These are phyloP conservation scores for Carollia perspicillata DNA, from an alignment of 2,113 vertebrate species.

Conservation along the genomic window DNA sequence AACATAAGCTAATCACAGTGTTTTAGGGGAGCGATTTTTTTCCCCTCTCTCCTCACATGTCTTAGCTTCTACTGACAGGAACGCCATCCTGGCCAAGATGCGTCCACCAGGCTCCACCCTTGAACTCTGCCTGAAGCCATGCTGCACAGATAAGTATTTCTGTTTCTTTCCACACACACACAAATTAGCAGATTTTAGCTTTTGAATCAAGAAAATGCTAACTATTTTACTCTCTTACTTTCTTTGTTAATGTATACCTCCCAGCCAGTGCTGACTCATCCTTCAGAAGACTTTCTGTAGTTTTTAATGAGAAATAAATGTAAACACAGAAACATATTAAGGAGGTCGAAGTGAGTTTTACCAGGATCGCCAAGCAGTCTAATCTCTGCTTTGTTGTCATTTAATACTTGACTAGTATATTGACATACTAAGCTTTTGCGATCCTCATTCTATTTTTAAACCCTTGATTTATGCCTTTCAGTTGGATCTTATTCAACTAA, in stretches of 20 bases:
- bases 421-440: slow-evolving; percentile 37
- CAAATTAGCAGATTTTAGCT: neutral
- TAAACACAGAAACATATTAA: no score
- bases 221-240: neutral
- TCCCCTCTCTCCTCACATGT: neutral
- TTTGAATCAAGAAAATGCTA: neutral
- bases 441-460: slow-evolving; percentile 41
- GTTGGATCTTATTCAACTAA: slow-evolving; percentile 61
- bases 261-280: no score
- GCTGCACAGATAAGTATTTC: neutral
- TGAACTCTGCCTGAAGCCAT: neutral
- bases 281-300: neutral
- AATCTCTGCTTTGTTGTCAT: neutral
- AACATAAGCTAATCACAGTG: neutral
- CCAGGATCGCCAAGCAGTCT: neutral
- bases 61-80: neutral
- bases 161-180: neutral
- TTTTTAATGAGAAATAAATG: neutral
- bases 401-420: neutral
- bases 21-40: no score
- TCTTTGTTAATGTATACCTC: neutral
- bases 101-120: neutral
- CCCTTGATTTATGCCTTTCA: slow-evolving; percentile 49
- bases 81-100: neutral
- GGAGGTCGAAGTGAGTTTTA: neutral